Evolutionary conservation across 2,888 invertebrate genomes (phyloP).

Genomic region (Drosophila anomalata): DNA sequence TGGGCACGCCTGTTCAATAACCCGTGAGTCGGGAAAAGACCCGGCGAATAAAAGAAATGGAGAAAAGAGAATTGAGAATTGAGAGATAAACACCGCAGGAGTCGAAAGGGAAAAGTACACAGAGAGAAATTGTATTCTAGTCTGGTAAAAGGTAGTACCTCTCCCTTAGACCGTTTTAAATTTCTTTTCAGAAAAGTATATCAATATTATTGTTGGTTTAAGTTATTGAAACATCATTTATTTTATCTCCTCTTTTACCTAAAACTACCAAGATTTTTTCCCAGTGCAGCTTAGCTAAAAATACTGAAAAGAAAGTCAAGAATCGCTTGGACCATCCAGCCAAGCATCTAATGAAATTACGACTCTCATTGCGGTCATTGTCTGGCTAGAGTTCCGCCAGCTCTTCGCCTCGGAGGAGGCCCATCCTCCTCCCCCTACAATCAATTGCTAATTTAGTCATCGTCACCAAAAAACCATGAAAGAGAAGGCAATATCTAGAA

Average conservation of each 20-base stretch:
- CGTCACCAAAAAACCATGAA: slow-evolving; percentile 41
- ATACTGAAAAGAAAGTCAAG: slow-evolving; percentile 13
- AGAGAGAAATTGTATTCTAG: neutral
- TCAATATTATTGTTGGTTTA: no score
- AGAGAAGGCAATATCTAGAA: neutral
- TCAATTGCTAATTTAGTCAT: slow-evolving; percentile 76
- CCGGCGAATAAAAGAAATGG: slow-evolving; percentile 4
- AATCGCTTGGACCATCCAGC: slow-evolving; percentile 22
- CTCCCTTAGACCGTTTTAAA: no score
- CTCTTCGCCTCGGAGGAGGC: neutral
- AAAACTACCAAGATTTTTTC: neutral
- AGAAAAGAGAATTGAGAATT: slow-evolving; percentile 15
- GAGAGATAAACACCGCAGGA: slow-evolving; percentile 55
- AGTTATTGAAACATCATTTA: neutral
- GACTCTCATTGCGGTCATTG: slow-evolving; percentile 74
- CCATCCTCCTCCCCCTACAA: slow-evolving; percentile 31
- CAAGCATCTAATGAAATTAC: slow-evolving; percentile 66
- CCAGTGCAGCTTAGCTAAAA: neutral
- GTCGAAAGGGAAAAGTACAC: slow-evolving; percentile 20
- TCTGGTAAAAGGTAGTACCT: no score
- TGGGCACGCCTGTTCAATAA: slow-evolving; percentile 73
- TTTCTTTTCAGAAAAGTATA: no score
- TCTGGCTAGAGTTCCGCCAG: slow-evolving; percentile 28
- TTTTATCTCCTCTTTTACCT: neutral
- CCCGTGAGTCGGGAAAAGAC: slow-evolving; percentile 53